Conservation (phyloP, 1,140 invertebrate genomes). For the Propsilocerus akamusi region DNA sequence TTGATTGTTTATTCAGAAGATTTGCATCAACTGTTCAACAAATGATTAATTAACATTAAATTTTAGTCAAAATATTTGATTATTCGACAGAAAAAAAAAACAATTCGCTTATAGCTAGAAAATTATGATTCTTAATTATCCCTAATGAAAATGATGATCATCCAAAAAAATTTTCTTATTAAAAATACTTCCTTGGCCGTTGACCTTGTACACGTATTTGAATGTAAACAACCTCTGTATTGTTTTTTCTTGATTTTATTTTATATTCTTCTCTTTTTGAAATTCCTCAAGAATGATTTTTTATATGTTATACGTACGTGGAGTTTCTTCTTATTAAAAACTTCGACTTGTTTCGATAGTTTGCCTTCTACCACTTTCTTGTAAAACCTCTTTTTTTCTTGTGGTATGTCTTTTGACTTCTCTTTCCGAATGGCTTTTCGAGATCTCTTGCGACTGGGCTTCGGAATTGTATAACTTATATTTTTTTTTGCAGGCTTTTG, state of each 20-base stretch:
- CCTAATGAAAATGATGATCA: too few relatives aligned
- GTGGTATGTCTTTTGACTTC: background rate
- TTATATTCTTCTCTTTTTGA: background rate
- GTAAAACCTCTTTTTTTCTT: background rate
- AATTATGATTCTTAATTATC: too few relatives aligned
- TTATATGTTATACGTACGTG: too few relatives aligned
- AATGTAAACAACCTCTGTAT: slow-evolving; percentile 4
- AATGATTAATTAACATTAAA: too few relatives aligned
- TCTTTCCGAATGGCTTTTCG: background rate
- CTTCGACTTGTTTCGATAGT: slow-evolving; percentile 1
- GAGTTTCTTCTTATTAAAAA: slow-evolving; percentile 3
- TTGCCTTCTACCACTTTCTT: background rate
- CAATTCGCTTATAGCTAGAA: too few relatives aligned
- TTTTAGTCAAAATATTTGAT: too few relatives aligned
- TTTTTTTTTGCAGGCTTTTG: slow-evolving; percentile 2
- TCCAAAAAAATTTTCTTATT: too few relatives aligned
- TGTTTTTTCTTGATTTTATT: slow-evolving; percentile 3
- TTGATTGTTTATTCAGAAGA: background rate
- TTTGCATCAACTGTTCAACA: too few relatives aligned
- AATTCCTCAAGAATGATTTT: background rate
- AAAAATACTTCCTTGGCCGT: slow-evolving; percentile 4
- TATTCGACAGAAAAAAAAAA: too few relatives aligned
- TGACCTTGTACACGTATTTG: slow-evolving; percentile 1
- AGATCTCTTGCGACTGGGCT: background rate
- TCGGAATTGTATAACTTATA: background rate